A percentile compares a stretch with the other conserved stretches of the same genome.
Evolutionary conservation across 2,113 vertebrate species (phyloP).

Genomic region (Seriola quinqueradiata): DNA sequence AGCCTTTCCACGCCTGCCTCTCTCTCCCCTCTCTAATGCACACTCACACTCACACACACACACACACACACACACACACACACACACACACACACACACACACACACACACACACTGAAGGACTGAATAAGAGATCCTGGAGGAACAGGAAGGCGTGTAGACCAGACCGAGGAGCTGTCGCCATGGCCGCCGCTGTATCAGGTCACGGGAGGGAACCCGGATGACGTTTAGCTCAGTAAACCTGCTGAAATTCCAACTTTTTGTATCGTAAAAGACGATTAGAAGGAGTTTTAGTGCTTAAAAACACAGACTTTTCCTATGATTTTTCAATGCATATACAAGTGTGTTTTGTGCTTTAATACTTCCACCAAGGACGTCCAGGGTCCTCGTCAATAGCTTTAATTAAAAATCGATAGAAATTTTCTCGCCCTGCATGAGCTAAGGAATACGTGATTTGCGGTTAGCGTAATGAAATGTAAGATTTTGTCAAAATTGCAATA

Average conservation of each 20-base stretch:
- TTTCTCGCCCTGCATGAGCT: too few relatives aligned
- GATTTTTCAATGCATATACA: too few relatives aligned
- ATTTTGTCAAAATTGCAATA: neutral
- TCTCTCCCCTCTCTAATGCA: slow-evolving; percentile 16
- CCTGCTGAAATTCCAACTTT: neutral
- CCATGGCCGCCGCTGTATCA: slow-evolving; percentile 21
- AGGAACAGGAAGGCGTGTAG: slow-evolving; percentile 46
- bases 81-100: slow-evolving; percentile 20
- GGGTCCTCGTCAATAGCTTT: too few relatives aligned
- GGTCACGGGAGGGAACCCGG: slow-evolving; percentile 11
- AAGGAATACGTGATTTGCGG: too few relatives aligned
- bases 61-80: slow-evolving; percentile 31
- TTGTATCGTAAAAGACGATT: neutral
- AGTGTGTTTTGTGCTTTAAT: neutral
- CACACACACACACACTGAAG: slow-evolving; percentile 27
- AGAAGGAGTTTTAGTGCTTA: neutral
- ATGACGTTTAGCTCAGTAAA: neutral
- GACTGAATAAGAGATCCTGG: slow-evolving; percentile 23
- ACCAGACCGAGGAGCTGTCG: slow-evolving; percentile 32
- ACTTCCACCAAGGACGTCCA: too few relatives aligned
- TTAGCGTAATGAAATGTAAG: too few relatives aligned
- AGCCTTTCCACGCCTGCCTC: slow-evolving; percentile 50
- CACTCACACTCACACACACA: slow-evolving; percentile 30
- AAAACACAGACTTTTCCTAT: too few relatives aligned
- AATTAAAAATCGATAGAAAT: too few relatives aligned